These are phyloP conservation scores for Odontothrips loti DNA, from an alignment of 2,888 invertebrate species.

Conservation along the genomic window DNA sequence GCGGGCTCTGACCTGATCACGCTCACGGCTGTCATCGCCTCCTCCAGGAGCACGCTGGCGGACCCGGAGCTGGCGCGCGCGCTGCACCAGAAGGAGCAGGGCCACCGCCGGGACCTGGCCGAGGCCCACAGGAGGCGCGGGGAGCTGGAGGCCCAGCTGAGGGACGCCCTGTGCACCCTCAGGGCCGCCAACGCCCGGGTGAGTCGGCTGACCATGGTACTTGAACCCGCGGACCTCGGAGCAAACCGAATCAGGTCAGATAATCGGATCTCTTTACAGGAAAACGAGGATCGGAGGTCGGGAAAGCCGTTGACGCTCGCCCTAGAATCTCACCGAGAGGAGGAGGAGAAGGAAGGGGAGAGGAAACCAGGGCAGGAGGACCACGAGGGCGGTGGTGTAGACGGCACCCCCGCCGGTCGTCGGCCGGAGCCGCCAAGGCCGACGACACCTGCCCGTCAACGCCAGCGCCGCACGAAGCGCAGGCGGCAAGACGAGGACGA, in stretches of 20 bases:
- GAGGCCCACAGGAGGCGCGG: not conserved
- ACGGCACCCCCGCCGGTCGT: too few species aligned
- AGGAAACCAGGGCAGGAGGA: not conserved
- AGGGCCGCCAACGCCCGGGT: not conserved
- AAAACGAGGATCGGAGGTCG: not conserved
- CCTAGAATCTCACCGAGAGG: slow-evolving; percentile 12
- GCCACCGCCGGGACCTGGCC: not conserved
- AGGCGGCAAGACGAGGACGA: not conserved
- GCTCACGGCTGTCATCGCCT: too few species aligned
- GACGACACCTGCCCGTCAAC: not conserved
- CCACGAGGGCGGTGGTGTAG: not conserved
- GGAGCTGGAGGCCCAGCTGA: not conserved
- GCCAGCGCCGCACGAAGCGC: not conserved
- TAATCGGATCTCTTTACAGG: too few species aligned
- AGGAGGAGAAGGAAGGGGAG: not conserved
- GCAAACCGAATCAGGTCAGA: too few species aligned
- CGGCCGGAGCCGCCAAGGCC: not conserved
- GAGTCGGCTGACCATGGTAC: not conserved
- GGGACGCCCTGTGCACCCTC: not conserved
- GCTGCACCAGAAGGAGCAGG: not conserved
- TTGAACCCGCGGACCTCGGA: too few species aligned
- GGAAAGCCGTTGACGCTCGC: not conserved
- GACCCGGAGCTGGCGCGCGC: not conserved
- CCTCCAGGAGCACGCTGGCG: not conserved
- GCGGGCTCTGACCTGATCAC: too few species aligned